A percentile compares a stretch with the other conserved stretches of the same genome.
Conservation (phyloP, 2,888 invertebrate genomes). For the Phania funesta region DNA sequence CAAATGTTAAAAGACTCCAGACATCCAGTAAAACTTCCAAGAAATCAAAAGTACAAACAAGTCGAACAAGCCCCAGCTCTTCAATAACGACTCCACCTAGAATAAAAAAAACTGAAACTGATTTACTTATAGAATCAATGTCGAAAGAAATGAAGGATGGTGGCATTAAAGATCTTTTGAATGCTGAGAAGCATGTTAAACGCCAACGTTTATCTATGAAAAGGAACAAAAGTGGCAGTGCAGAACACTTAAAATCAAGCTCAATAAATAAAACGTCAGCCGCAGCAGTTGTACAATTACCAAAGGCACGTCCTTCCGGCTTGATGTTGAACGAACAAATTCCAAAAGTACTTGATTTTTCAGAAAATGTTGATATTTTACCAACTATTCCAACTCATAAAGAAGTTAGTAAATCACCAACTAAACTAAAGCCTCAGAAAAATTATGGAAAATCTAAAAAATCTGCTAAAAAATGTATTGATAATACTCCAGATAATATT, state of each 20-base stretch:
- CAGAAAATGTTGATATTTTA: slow-evolving; percentile 19
- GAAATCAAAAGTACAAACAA: not conserved
- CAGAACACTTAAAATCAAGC: slow-evolving; percentile 23
- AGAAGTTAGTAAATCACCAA: slow-evolving; percentile 26
- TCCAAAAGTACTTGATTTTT: slow-evolving; percentile 9
- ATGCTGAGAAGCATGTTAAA: slow-evolving; percentile 39
- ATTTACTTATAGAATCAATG: slow-evolving; percentile 62
- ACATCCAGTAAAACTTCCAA: not conserved
- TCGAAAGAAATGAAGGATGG: slow-evolving; percentile 65
- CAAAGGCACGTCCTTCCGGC: not conserved
- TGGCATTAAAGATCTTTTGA: slow-evolving; percentile 53
- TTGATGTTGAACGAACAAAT: not conserved
- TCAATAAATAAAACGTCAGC: not conserved
- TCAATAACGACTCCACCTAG: not conserved
- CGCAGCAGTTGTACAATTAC: not conserved
- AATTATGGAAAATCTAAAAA: not conserved
- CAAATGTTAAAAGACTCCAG: slow-evolving; percentile 16
- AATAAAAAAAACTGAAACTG: slow-evolving; percentile 55
- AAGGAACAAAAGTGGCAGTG: not conserved
- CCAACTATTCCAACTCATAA: not conserved
- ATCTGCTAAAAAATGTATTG: not conserved
- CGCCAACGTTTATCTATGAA: slow-evolving; percentile 39
- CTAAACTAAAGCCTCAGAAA: slow-evolving; percentile 14
- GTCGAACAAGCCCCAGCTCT: not conserved
- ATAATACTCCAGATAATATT: not conserved